Base-by-base conservation (phyloP, 2,113 vertebrate species). In the Gopherus evgoodei region DNA sequence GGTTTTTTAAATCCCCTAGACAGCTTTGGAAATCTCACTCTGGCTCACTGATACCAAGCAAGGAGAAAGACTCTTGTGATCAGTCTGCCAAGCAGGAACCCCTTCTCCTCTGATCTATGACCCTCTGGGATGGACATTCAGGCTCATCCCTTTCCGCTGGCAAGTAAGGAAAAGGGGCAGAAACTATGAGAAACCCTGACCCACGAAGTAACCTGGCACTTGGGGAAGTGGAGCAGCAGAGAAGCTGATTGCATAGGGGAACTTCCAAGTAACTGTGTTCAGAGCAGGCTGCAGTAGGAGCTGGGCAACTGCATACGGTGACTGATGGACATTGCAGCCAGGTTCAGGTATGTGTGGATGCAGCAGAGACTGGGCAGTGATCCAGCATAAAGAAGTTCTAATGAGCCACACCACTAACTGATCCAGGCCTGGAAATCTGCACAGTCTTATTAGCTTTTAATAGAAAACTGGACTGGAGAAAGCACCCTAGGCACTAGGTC, bases 1-100 rank as follows among this genome's bases (percentile, higher is more conserved):
- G 44, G 42, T 91, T 85, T 27, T 54, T 54, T 4, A 84, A 82
- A 14, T 84, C 42, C 2, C 25, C 27, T 65, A 31, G 88, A 81
- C 8, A 90, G 3, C 24, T 89, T 69, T 84, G 56, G 72, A 94
- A 94, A 52, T 5, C 5, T 85, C 57, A 86, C 52, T 86, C 86
- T 35, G 52, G 21, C 3, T 42, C 72, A 76, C 21, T 24, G 72
- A 76, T 44, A 24, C 38, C 21, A 42, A 42, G 17, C 35, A 44
- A 12, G 24, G 24, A 44, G 42, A 76, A 76, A 76, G 25, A 76
- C n/a, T 19, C 19, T 76, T 25, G 38, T 76, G 29, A 35, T 9
- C 31, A 19, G 38, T 53, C 2, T 1, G 0, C 3, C 90, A n/a
- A 69, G 80, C 5, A 52, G 14, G 24, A 82, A 44, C 6, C 42